Base-by-base conservation (phyloP, 1,140 invertebrate species). In the Listronotus oregonensis region DNA sequence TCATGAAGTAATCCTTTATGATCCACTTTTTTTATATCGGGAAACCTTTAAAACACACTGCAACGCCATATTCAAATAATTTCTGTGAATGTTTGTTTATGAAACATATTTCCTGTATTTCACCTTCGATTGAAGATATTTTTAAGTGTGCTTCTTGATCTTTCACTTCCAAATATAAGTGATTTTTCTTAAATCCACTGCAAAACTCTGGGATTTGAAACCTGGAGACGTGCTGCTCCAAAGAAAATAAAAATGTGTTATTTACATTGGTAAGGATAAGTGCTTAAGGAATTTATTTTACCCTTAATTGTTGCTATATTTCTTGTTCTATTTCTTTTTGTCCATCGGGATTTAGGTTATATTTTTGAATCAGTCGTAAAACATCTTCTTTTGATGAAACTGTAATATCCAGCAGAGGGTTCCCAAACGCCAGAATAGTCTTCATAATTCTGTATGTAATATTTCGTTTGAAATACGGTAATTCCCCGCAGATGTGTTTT, bases 331-430 rank as follows among this genome's bases (percentile, higher is more conserved):
- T 67, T 75, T 85, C 83, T 12, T 72, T 75, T 74, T 85, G 80
- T 17, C 76, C 80, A 66, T 85, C 82, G 9, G 76, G 67, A 52
- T 78, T 72, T 2, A 86, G 76, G 64, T 77, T 80, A 79, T 84
- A 86, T 78, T 87, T 86, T 54, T 83, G 65, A 34, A 88, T 73
- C 31, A 88, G 76, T 14, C 43, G 14, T 15, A n/a, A 3, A 44
- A 80, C 76, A 6, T 79, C 70, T 66, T 82, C 80, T 18, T 78
- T 71, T 17, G 84, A 74, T 44, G 76, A 77, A 15, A 86, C 81
- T 44, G 82, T 82, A n/a, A 86, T 82, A 71, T 89, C 88, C 52
- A 88, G 66, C 32, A 89, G 75, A 18, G 87, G 87, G 78, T 89
- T 89, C 12, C 87, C 87, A 72, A 87, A 85, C n/a, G 79, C 79